These are phyloP conservation scores for Labroides dimidiatus DNA, from an alignment of 2,797 vertebrate species.

Conservation along the genomic window DNA sequence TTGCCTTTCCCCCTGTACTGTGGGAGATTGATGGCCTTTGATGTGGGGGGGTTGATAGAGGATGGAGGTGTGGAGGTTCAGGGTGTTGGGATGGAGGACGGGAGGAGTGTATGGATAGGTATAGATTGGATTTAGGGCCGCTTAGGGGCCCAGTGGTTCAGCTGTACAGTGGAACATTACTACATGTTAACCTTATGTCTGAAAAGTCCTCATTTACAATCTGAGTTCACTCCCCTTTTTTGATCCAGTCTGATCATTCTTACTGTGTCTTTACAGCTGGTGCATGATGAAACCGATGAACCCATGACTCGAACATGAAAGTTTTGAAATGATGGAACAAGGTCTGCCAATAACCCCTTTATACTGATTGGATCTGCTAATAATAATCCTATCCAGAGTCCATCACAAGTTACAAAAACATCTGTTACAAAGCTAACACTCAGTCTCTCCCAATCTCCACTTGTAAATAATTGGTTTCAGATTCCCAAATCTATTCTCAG, in stretches of 20 bases:
- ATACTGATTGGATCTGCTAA: conserved; percentile 58
- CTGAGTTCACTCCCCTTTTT: not conserved
- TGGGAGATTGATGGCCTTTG: conserved; percentile 87
- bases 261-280: conserved; percentile 25
- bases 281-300: conserved; percentile 36
- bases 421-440: conserved; percentile 69
- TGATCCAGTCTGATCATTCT: too few species aligned
- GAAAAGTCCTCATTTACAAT: conserved; percentile 5
- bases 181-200: conserved; percentile 7
- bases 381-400: conserved; percentile 70
- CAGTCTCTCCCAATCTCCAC: conserved; percentile 66
- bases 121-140: conserved; percentile 45
- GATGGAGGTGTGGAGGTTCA: conserved; percentile 56
- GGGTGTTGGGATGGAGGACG: conserved; percentile 64
- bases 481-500: conserved; percentile 70
- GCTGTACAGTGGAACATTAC: conserved; percentile 4
- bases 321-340: conserved; percentile 45
- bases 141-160: conserved; percentile 23
- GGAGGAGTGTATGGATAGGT: conserved; percentile 59
- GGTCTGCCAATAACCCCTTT: conserved; percentile 64
- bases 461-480: conserved; percentile 77
- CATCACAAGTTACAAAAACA: conserved; percentile 74
- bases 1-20: conserved; percentile 87
- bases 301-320: conserved; percentile 48
- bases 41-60: conserved; percentile 67